These are phyloP conservation scores for Chironomus striatipennis DNA, from an alignment of 1,140 invertebrate genomes.

Conservation along the genomic window DNA sequence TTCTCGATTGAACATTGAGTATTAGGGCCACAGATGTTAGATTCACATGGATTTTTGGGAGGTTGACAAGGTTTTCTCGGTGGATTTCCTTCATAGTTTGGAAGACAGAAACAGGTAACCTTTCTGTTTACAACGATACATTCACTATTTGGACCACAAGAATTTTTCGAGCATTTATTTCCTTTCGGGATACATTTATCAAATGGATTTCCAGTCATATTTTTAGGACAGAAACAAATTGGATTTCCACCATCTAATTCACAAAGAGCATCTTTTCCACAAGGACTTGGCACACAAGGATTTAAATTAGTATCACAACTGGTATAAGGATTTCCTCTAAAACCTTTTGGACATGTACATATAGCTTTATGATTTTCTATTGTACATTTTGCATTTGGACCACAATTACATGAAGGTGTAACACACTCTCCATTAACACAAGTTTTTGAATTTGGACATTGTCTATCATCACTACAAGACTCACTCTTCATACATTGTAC, in stretches of 20 bases:
- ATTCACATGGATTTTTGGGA: slow-evolving; percentile 68
- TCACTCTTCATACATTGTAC: slow-evolving; percentile 56
- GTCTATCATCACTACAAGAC: slow-evolving; percentile 58
- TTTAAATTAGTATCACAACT: slow-evolving; percentile 54
- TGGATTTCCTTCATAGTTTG: slow-evolving; percentile 80
- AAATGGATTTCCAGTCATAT: slow-evolving; percentile 84
- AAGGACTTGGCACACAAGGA: slow-evolving; percentile 75
- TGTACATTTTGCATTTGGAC: slow-evolving; percentile 64
- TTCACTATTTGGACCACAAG: slow-evolving; percentile 73
- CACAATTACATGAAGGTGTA: slow-evolving; percentile 66
- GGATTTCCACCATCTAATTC: slow-evolving; percentile 78
- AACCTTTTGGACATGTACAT: slow-evolving; percentile 69
- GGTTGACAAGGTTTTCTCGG: slow-evolving; percentile 55
- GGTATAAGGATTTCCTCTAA: slow-evolving; percentile 56
- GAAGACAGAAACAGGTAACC: slow-evolving; percentile 74
- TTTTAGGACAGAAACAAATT: slow-evolving; percentile 82
- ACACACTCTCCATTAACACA: slow-evolving; percentile 64
- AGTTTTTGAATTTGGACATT: slow-evolving; percentile 58
- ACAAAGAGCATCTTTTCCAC: slow-evolving; percentile 72
- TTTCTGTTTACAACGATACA: slow-evolving; percentile 61
- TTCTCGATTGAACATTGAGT: slow-evolving; percentile 69
- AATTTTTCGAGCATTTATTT: slow-evolving; percentile 71
- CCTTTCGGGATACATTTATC: slow-evolving; percentile 84
- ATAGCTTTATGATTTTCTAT: slow-evolving; percentile 60
- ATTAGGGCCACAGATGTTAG: slow-evolving; percentile 79